Evolutionary conservation across 2,888 invertebrate genomes (phyloP), one percentile per base, ranked within the genome.

Genomic region (Creontiades dilutus): DNA sequence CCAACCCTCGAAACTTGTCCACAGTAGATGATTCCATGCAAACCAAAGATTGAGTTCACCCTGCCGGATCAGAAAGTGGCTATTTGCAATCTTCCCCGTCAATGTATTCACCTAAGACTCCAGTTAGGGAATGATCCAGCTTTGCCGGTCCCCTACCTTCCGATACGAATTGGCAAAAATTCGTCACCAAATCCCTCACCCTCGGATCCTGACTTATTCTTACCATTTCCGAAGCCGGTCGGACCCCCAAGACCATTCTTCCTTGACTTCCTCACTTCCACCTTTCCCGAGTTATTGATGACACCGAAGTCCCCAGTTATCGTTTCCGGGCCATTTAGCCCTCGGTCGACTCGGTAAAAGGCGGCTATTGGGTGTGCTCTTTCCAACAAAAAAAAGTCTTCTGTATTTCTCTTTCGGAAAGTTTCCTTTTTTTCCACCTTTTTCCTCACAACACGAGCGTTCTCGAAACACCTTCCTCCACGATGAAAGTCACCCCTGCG

Each of bases 291-390:
- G 68, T 68, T 68, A 68, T 68, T 68, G 68, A 68, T 68, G 68
- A 68, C 68, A 68, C 68, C 68, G 0, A 68, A 68, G 68, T 68
- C 68, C 11, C 68, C 68, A 68, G 68, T 68, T 68, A 68, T 68
- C 68, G 68, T 68, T 68, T 68, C 68, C 68, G 68, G 68, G 12
- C 68, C 68, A 68, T 68, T 68, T 68, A 68, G 68, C 19, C 13
- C 23, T 23, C 68, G 68, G 19, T 19, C 68, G 68, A 68, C 68
- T 19, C 68, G 68, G 68, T 68, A 23, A 23, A 68, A 68, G 68
- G 68, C 68, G n/a, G 11, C 68, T 68, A 68, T 68, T 68, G 68
- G 68, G 37, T 37, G 37, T 23, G 68, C 68, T 37, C 37, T 37
- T 37, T 19, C 11, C n/a, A 13, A 19, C 2, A 23, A 23, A 68